A percentile compares a stretch with the other conserved stretches of the same genome.
Evolutionary conservation across 2,888 invertebrate species (phyloP).

Genomic region (Mimumesa dahlbomi): DNA sequence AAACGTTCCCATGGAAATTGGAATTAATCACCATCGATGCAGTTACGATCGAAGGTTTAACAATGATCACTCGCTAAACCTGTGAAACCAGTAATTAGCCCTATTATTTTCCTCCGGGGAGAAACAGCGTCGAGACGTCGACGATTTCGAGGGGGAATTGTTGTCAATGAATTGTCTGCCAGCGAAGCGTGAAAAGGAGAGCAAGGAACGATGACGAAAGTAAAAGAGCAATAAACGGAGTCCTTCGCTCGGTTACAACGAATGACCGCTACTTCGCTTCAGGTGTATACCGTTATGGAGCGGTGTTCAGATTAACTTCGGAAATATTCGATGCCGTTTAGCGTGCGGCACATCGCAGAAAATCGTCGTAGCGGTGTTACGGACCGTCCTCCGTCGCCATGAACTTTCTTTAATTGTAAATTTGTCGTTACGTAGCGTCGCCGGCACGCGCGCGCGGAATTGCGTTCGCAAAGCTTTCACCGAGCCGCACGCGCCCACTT

Average conservation of each 20-base stretch:
- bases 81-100: not conserved
- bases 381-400: conserved; percentile 7
- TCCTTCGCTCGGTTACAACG: conserved; percentile 5
- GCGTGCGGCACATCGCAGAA: not conserved
- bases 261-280: conserved; percentile 27
- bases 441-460: conserved; percentile 43
- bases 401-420: conserved; percentile 47
- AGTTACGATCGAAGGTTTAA: conserved; percentile 23
- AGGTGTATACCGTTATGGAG: conserved; percentile 36
- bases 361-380: not conserved
- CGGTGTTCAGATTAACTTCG: not conserved
- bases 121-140: not conserved
- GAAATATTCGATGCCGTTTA: conserved; percentile 11
- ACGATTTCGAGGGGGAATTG: not conserved
- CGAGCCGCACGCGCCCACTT: conserved; percentile 48
- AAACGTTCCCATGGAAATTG: no score
- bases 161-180: conserved; percentile 27
- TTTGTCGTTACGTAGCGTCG: conserved; percentile 39
- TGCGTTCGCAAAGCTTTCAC: conserved; percentile 57
- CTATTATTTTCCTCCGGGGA: not conserved
- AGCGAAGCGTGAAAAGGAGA: conserved; percentile 36
- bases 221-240: conserved; percentile 35
- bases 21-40: conserved; percentile 13
- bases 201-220: conserved; percentile 29
- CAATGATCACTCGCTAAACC: conserved; percentile 1